A percentile compares a stretch with the other conserved stretches of the same genome.
Conservation (phyloP, 2,113 vertebrate genomes). For the Falco punctatus region DNA sequence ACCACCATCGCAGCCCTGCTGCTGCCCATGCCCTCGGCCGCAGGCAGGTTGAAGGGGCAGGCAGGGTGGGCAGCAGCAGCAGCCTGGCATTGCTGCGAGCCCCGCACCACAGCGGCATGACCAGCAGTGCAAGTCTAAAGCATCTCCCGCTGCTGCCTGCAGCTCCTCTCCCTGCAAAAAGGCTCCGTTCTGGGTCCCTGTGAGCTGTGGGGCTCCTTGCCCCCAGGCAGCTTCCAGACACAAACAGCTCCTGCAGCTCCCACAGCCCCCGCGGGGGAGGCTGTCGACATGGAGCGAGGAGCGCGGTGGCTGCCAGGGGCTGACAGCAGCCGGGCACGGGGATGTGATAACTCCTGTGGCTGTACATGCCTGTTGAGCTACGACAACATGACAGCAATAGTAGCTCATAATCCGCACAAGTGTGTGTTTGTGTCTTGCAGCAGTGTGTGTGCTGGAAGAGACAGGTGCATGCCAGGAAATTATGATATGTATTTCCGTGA, state of each 20-base stretch:
- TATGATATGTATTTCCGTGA: neutral
- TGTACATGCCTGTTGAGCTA: conserved; percentile 5
- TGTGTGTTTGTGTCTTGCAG: neutral
- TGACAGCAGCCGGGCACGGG: neutral
- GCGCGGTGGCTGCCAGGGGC: neutral
- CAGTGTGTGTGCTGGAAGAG: neutral
- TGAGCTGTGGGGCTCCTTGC: neutral
- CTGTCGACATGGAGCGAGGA: neutral
- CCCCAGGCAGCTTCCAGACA: neutral
- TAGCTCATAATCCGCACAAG: neutral
- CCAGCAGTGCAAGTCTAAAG: neutral
- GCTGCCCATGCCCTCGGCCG: neutral
- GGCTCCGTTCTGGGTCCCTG: accelerated
- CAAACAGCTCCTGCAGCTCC: neutral
- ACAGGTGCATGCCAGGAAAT: neutral
- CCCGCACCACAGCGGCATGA: neutral
- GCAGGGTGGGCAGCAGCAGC: neutral
- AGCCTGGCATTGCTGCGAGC: neutral
- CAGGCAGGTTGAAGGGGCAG: neutral
- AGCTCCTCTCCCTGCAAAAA: neutral
- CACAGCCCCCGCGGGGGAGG: neutral
- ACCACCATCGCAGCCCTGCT: neutral
- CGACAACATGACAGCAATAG: neutral
- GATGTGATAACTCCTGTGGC: neutral
- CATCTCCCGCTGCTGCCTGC: neutral